Evolutionary conservation across 2,113 vertebrate species (phyloP).

Genomic region (Brachyhypopomus occidentalis): DNA sequence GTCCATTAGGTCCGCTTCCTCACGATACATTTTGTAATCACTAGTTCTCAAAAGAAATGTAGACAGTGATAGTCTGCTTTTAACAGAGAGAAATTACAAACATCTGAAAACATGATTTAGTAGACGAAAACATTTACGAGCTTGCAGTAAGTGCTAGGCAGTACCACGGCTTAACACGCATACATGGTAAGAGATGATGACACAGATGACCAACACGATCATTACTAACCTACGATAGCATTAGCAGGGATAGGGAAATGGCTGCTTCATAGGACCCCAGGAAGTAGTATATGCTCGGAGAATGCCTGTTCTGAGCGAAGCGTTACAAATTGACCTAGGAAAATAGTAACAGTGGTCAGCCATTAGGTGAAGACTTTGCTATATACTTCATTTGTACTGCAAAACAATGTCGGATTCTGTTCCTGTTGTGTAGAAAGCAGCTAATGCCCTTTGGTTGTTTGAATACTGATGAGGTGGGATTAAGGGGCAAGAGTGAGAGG

Average conservation of each 20-base stretch:
- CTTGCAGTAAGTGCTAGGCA: conserved; percentile 36
- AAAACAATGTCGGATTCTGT: conserved; percentile 8
- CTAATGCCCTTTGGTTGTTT: conserved; percentile 45
- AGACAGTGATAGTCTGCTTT: conserved; percentile 48
- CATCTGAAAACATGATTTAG: not conserved
- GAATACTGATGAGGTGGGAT: conserved; percentile 49
- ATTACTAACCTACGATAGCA: conserved; percentile 15
- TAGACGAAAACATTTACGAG: conserved; percentile 6
- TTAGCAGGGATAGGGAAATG: conserved; percentile 8
- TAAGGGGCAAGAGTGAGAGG: conserved; percentile 40
- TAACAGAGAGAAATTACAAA: conserved; percentile 9
- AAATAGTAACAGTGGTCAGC: not conserved
- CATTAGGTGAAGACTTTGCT: not conserved
- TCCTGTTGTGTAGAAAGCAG: conserved; percentile 18
- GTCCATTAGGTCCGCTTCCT: conserved; percentile 33
- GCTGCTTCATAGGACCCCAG: not conserved
- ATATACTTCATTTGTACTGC: not conserved
- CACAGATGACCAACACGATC: conserved; percentile 10
- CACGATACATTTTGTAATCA: conserved; percentile 35
- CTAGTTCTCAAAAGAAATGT: conserved; percentile 49
- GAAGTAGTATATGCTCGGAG: conserved; percentile 8
- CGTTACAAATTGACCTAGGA: not conserved
- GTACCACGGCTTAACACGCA: not conserved
- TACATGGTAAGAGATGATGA: not conserved
- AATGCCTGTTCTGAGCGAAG: not conserved